Percentiles rank a stretch among this genome's conserved stretches.
Conservation (phyloP, 30 jellyfish, hydroid and myxozoan genomes). For the Cassiopea xamachana region DNA sequence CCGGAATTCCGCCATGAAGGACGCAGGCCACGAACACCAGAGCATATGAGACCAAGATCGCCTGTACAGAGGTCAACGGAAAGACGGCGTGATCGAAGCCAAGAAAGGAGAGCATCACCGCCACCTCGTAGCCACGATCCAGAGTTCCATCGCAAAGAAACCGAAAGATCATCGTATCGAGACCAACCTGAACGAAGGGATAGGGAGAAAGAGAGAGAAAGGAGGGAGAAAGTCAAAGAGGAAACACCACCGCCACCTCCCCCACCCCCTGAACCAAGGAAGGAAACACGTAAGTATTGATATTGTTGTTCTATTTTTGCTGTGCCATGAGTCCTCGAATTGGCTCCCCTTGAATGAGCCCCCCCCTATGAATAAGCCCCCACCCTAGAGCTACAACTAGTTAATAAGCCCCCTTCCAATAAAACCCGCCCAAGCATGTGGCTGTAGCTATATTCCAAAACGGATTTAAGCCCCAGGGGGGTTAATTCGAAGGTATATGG, state of each 20-base stretch:
- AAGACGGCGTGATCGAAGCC: constrained; percentile 73
- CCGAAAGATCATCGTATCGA: constrained; percentile 46
- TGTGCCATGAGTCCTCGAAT: background rate
- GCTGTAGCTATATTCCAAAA: too few species aligned
- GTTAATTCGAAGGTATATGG: too few species aligned
- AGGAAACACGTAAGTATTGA: constrained; percentile 51
- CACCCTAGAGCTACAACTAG: too few species aligned
- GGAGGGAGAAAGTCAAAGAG: constrained; percentile 77
- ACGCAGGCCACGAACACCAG: constrained; percentile 75
- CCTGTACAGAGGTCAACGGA: constrained; percentile 60
- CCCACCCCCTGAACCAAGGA: constrained; percentile 88
- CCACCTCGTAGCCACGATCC: constrained; percentile 83
- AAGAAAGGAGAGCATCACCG: constrained; percentile 69
- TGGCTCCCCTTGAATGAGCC: too few species aligned
- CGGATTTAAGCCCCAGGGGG: too few species aligned
- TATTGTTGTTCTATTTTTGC: background rate
- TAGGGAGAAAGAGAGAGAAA: constrained; percentile 60
- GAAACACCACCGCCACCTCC: constrained; percentile 97
- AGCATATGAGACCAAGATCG: constrained; percentile 69
- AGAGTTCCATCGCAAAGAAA: constrained; percentile 53
- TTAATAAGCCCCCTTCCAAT: too few species aligned
- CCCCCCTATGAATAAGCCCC: too few species aligned
- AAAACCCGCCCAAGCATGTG: too few species aligned
- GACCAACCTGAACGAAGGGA: constrained; percentile 74
- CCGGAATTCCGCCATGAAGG: constrained; percentile 66